phyloP scores from a whole-genome alignment of 2,797 vertebrate species.

The Falco biarmicus region DNA sequence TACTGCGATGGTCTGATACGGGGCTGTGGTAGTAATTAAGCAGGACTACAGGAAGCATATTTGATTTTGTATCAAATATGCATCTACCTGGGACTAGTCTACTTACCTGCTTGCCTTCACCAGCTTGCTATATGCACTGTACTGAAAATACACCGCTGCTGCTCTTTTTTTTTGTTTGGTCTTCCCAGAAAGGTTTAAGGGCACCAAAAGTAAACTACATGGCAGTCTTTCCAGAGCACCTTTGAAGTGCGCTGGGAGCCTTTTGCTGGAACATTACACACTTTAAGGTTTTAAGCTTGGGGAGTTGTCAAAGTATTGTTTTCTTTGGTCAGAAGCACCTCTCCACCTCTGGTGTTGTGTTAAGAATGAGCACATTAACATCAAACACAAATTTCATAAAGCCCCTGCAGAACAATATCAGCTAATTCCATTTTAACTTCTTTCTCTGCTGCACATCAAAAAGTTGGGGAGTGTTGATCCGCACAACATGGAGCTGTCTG shows the following conservation, averaged over 20 bases:
- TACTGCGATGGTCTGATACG: accelerated
- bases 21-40: background rate
- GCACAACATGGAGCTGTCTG: background rate
- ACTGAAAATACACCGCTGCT: background rate
- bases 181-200: background rate
- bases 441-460: background rate
- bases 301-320: background rate
- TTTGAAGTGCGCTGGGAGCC: background rate
- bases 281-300: background rate
- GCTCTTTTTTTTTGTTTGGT: background rate
- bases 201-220: background rate
- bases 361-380: background rate
- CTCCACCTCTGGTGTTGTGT: background rate
- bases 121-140: background rate
- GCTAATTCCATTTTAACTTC: background rate
- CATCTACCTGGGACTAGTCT: background rate
- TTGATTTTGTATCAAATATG: background rate
- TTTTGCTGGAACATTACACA: background rate
- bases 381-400: background rate
- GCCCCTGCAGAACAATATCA: background rate
- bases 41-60: background rate
- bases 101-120: background rate
- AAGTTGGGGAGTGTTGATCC: background rate
- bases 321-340: background rate
- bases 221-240: background rate